phyloP scores from a whole-genome alignment of 2,888 invertebrate genomes.

The Mythimna vitellina region DNA sequence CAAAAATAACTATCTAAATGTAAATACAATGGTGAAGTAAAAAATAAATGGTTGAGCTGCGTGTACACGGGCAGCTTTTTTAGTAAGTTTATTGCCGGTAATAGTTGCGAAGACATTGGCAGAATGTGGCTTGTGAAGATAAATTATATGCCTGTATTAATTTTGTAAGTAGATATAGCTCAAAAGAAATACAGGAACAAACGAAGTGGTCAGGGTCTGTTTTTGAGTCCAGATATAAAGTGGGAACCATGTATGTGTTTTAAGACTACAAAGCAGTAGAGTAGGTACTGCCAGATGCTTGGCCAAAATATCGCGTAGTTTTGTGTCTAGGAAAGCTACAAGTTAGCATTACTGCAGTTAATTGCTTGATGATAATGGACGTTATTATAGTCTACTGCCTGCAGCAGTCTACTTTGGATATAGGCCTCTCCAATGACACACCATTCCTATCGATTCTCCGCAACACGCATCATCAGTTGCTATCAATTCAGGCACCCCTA shows the following conservation, averaged over 20 bases:
- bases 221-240: background rate
- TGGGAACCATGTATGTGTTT: no score
- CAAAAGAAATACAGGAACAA: background rate
- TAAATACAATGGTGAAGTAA: constrained; percentile 5
- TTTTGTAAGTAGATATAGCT: background rate
- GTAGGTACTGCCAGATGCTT: background rate
- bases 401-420: no score
- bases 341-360: no score
- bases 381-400: no score
- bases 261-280: no score
- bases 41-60: background rate
- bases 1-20: background rate
- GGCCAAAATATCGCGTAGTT: background rate
- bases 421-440: no score
- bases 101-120: background rate
- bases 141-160: background rate
- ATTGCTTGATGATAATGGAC: no score
- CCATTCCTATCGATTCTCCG: no score
- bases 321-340: no score
- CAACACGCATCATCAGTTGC: no score
- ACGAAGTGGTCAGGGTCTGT: background rate
- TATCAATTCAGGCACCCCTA: no score
- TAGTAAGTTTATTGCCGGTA: background rate
- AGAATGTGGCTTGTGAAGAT: background rate
- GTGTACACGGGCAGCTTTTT: constrained; percentile 2